Base-by-base conservation (phyloP, 2,888 invertebrate genomes). In the Netelia virgata region DNA sequence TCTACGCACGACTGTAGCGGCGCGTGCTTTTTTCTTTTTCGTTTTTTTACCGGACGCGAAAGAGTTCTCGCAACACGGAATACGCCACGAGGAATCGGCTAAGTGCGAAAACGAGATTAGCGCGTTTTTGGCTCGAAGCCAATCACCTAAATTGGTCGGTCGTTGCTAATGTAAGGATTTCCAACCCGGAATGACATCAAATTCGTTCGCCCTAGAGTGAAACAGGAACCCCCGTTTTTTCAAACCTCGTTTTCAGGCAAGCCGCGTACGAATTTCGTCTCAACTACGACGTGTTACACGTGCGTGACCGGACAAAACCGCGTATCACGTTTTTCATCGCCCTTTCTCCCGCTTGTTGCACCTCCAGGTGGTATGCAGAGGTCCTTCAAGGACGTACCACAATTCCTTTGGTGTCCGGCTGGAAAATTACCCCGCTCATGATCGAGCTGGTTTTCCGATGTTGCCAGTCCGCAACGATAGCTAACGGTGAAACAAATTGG, bases 351-450 rank as follows among this genome's bases (percentile, higher is more conserved):
- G 36, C 36, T 36, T 36, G 36, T 36, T 36, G 86, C 87, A 86
- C 86, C 88, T 90, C 91, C 78, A 86, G 86, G 86, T 86, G 88
- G 88, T 86, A 82, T 18, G 50, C 23, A 36, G 86, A 84, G 85
- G 83, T 84, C 78, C 82, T 73, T 88, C 91, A 90, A 90, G 90
- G 90, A 90, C 90, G 89, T 36, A 36, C 36, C 82, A 75, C 68
- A 83, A 87, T 75, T 75, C 64, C 55, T 16, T 41, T 74, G 50
- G 53, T 5, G 28, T 11, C 36, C 47, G 61, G 47, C 14, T 20
- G 5, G 36, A 36, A 36, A 36, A 36, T 36, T 36, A 36, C 36
- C 36, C 36, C 36, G 36, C 36, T 6, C 6, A 36, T 36, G 36
- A 36, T 36, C 36, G 3, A 36, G 36, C 5, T 6, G 36, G 36